phyloP scores from a whole-genome alignment of 2,113 vertebrate species.

The Cygnus atratus region DNA sequence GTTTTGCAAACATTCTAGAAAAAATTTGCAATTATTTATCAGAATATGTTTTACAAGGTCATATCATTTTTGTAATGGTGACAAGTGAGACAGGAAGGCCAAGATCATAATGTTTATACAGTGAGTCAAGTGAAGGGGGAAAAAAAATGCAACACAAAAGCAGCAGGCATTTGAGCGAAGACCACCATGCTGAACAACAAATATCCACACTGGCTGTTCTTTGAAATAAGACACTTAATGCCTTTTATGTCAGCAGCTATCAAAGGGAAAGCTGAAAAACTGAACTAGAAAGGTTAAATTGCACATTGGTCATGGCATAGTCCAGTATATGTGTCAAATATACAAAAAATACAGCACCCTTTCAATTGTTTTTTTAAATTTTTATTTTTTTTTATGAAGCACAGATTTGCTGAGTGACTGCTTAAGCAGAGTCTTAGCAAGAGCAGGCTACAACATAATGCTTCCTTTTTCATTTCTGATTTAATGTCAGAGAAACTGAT shows the following conservation, averaged over 20 bases:
- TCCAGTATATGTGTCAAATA: background rate
- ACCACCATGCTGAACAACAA: conserved; percentile 32
- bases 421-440: background rate
- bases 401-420: background rate
- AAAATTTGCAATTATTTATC: background rate
- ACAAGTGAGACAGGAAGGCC: background rate
- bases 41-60: background rate
- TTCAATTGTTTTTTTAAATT: background rate
- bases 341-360: background rate
- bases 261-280: conserved; percentile 16
- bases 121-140: background rate
- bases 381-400: background rate
- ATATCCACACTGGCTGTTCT: background rate
- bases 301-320: background rate
- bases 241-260: conserved; percentile 33
- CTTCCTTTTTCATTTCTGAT: background rate
- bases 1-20: background rate
- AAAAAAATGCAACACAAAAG: background rate
- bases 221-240: conserved; percentile 43
- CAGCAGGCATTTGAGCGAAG: background rate
- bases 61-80: background rate
- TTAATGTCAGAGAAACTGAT: background rate
- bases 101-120: background rate
- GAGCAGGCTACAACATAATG: background rate
- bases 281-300: background rate